Evolutionary conservation across 2,113 vertebrate species (phyloP).

Genomic region (Podarcis raffonei): DNA sequence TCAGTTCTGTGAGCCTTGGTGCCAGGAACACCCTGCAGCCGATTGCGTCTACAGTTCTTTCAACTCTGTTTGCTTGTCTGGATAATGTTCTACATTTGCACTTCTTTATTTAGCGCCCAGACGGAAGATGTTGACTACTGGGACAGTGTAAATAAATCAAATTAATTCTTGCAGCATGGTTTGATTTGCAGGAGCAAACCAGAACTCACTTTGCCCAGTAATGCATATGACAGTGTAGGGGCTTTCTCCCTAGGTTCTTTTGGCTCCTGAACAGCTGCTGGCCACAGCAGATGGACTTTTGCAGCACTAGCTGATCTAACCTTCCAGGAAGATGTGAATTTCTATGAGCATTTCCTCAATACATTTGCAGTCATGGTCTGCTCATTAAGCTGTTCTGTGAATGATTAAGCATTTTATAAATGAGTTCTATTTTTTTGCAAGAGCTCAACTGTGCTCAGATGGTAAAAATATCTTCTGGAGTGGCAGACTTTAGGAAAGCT

Average conservation of each 20-base stretch:
- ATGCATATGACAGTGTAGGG: conserved; percentile 14
- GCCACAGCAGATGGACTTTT: conserved; percentile 33
- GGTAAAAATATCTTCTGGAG: neutral
- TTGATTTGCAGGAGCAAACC: conserved; percentile 18
- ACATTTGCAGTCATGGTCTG: neutral
- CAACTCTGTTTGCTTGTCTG: conserved; percentile 26
- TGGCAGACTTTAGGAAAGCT: neutral
- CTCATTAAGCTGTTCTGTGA: conserved; percentile 1
- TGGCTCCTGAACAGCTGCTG: conserved; percentile 44
- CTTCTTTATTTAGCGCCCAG: conserved; percentile 15
- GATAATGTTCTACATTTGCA: conserved; percentile 19
- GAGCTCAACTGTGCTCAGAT: neutral
- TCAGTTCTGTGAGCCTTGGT: neutral
- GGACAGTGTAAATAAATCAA: conserved; percentile 47
- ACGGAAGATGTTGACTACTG: conserved; percentile 39
- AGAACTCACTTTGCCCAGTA: conserved; percentile 21
- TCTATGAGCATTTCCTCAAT: conserved; percentile 28
- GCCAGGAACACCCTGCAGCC: conserved; percentile 6
- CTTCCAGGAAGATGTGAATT: conserved; percentile 27
- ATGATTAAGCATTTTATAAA: neutral
- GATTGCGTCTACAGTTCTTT: conserved; percentile 14
- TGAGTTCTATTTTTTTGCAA: neutral
- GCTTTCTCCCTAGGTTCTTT: conserved; percentile 9
- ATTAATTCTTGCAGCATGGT: conserved; percentile 43
- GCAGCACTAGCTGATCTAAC: conserved; percentile 4